Evolutionary conservation across 1,140 invertebrate genomes (phyloP).

Genomic region (Spodoptera litura): DNA sequence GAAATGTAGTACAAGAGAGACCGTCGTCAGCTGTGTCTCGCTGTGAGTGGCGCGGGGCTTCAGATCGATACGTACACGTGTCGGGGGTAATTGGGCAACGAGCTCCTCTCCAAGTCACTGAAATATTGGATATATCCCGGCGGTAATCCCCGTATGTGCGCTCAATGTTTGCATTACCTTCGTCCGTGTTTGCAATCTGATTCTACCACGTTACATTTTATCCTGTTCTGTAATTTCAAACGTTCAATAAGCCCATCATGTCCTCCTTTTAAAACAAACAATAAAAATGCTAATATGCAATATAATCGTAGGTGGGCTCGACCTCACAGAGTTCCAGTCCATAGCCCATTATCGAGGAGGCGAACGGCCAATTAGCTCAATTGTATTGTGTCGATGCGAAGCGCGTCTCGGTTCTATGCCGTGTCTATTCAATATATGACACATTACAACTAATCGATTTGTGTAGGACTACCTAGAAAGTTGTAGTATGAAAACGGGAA

Average conservation of each 20-base stretch:
- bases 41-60: conserved; percentile 7
- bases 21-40: conserved; percentile 20
- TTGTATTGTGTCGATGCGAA: conserved; percentile 48
- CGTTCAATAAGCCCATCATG: not conserved
- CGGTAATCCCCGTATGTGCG: conserved; percentile 39
- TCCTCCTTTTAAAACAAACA: not conserved
- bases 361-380: conserved; percentile 55
- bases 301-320: conserved; percentile 28
- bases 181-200: conserved; percentile 38
- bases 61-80: conserved; percentile 56
- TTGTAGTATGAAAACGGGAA: conserved; percentile 6
- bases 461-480: conserved; percentile 2
- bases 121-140: conserved; percentile 21
- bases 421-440: conserved; percentile 29
- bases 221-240: not conserved
- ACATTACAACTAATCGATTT: conserved; percentile 11
- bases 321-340: conserved; percentile 15
- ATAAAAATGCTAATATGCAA: conserved; percentile 34
- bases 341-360: conserved; percentile 40
- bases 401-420: conserved; percentile 50
- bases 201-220: not conserved
- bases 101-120: conserved; percentile 10
- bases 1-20: not conserved
- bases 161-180: conserved; percentile 46
- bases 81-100: conserved; percentile 46